Evolutionary conservation across 1,140 invertebrate species (phyloP).

Genomic region (Euborellia annulipes): DNA sequence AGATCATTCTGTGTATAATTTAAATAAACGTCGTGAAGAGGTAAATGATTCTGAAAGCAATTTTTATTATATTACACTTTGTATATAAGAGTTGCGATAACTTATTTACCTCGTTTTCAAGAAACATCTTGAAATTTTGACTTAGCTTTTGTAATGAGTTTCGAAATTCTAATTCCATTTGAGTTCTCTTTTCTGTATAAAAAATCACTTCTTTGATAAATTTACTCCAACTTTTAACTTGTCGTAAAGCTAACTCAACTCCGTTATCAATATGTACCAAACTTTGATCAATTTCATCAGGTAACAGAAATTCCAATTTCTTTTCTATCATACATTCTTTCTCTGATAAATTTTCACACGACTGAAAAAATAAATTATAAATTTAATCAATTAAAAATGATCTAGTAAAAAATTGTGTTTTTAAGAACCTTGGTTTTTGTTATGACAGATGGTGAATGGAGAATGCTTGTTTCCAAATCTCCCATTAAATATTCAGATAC

Average conservation of each 20-base stretch:
- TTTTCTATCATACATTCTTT: constrained; percentile 14
- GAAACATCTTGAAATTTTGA: no score
- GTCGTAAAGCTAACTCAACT: constrained; percentile 32
- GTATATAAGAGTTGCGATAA: no score
- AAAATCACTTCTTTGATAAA: constrained; percentile 36
- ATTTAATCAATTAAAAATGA: no score
- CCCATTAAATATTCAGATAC: constrained; percentile 40
- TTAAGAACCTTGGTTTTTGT: constrained; percentile 25
- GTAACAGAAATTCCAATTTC: constrained; percentile 10
- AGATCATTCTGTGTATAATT: constrained; percentile 36
- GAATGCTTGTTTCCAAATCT: constrained; percentile 28
- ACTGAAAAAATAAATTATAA: constrained; percentile 17
- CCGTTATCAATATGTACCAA: constrained; percentile 29
- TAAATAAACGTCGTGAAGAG: constrained; percentile 38
- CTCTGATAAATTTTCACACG: constrained; percentile 24
- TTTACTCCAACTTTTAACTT: constrained; percentile 39
- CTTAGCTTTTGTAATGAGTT: no score
- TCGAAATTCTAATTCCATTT: constrained; percentile 35
- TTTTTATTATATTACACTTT: no score
- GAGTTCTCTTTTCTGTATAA: constrained; percentile 35
- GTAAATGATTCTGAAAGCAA: constrained; percentile 31
- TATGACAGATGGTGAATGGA: constrained; percentile 18
- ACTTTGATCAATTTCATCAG: constrained; percentile 16
- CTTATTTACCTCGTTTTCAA: no score
- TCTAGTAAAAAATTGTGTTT: no score